Evolutionary conservation across 2,888 invertebrate genomes (phyloP), one percentile per base, ranked within the genome.

Genomic region (Epirrhoe alternata): DNA sequence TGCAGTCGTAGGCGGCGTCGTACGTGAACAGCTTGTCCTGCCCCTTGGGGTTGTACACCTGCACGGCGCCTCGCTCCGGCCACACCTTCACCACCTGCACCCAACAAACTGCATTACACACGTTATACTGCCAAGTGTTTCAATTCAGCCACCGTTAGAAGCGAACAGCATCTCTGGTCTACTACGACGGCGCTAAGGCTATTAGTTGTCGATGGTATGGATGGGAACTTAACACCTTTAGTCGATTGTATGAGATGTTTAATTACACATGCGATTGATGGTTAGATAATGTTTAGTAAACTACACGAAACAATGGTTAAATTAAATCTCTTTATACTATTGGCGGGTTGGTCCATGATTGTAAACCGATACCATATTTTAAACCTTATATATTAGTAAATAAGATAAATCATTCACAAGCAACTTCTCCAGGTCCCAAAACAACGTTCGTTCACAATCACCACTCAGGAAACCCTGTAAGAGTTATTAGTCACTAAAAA

Each of bases 21-120:
- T 99, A 99, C 0, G 99, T 99, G 92, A 99, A 99, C 74, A 97
- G 95, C 90, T 99, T 99, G 75, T 97, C 97, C 81, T 96, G 95
- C 59, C 97, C 97, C 80, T 97, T 96, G 47, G 97, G 97, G 92
- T 98, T 98, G 80, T 95, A 95, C 61, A 99, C 96, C 88, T 98
- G 98, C 69, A 99, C 97, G 1, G 97, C 97, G 38, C 99, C 99
- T 73, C 97, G 95, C 77, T 97, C 96, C 31, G 97, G 95, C 89
- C 96, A 96, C 77, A 98, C 97, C 74, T 96, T 96, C 61, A 99
- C 98, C 75, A 97, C 96, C 85, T 94, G 87, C 70, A 30, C 52
- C 58, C 59, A 45, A 10, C 51, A 31, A 54, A 24, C 24, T 24
- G 24, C 24, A 24, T 2, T 17, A 49, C 8, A 50, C 49, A 45